Conservation (phyloP, 2,888 invertebrate species). For the Orthonychiurus folsomi region DNA sequence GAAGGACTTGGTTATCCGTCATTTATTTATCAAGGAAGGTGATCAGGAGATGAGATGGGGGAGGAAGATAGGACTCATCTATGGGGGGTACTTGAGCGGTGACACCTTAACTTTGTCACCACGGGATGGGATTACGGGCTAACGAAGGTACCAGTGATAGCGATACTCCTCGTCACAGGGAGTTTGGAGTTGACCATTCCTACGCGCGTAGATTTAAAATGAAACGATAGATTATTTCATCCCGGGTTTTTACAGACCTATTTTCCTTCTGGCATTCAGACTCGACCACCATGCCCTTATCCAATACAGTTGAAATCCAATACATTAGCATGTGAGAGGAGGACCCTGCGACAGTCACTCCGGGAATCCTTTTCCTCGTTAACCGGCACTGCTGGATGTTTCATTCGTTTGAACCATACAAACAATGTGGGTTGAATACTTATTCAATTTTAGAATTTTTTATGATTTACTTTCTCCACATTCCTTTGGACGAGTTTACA, state of each 20-base stretch:
- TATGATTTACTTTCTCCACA: too few relatives aligned
- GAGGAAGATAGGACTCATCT: constrained; percentile 21
- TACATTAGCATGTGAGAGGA: too few relatives aligned
- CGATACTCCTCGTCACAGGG: too few relatives aligned
- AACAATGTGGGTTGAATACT: background rate
- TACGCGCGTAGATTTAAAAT: too few relatives aligned
- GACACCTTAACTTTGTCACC: constrained; percentile 38
- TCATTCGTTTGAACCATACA: background rate
- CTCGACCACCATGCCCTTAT: background rate
- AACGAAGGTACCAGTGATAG: too few relatives aligned
- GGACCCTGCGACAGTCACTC: background rate
- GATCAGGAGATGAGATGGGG: constrained; percentile 23
- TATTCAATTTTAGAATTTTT: too few relatives aligned
- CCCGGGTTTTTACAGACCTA: too few relatives aligned
- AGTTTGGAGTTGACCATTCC: too few relatives aligned
- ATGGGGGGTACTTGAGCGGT: constrained; percentile 33
- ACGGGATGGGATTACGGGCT: too few relatives aligned
- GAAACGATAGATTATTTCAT: background rate
- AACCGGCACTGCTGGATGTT: background rate
- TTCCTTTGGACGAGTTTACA: too few relatives aligned
- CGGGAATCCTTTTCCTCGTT: background rate
- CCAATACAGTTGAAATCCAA: background rate
- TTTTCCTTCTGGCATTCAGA: background rate
- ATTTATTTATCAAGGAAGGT: constrained; percentile 16
- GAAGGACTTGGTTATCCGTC: constrained; percentile 13